A percentile compares a stretch with the other conserved stretches of the same genome.
phyloP scores from a whole-genome alignment of 2,888 invertebrate species.

The Sarcophaga subvicina region DNA sequence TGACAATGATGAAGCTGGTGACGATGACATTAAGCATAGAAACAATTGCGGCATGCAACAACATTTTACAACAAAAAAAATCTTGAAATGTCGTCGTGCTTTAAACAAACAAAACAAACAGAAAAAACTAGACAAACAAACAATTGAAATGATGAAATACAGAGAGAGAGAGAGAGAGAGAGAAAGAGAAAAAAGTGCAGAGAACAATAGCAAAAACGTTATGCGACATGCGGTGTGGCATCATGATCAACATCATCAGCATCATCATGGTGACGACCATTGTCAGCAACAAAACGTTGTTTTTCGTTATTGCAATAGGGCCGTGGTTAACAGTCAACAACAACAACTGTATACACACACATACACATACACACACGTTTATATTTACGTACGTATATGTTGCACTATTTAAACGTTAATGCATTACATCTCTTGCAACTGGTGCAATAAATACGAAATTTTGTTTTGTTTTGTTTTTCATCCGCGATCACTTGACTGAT shows the following conservation, averaged over 20 bases:
- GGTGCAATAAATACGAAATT: conserved; percentile 56
- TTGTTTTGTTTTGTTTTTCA: conserved; percentile 19
- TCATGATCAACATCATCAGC: conserved; percentile 66
- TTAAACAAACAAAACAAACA: conserved; percentile 60
- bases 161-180: conserved; percentile 27
- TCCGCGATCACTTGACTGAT: conserved; percentile 68
- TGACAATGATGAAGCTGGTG: conserved; percentile 3
- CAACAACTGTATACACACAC: conserved; percentile 32
- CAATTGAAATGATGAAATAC: conserved; percentile 16
- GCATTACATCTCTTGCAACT: conserved; percentile 54
- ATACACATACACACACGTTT: conserved; percentile 10
- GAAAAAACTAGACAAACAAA: conserved; percentile 50
- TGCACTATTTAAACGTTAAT: conserved; percentile 65
- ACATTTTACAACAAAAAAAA: conserved; percentile 52
- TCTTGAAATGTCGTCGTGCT: conserved; percentile 67
- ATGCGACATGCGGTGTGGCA: conserved; percentile 71
- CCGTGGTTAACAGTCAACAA: conserved; percentile 28
- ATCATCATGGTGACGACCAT: conserved; percentile 11
- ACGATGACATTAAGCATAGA: conserved; percentile 41
- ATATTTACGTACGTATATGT: background rate
- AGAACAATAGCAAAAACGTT: conserved; percentile 66
- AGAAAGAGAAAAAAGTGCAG: conserved; percentile 3
- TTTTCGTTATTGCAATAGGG: conserved; percentile 41
- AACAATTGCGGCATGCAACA: conserved; percentile 63
- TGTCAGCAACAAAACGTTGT: background rate